A percentile compares a stretch with the other conserved stretches of the same genome.
Evolutionary conservation across 2,113 vertebrate genomes (phyloP).

Genomic region (Fukomys damarensis): DNA sequence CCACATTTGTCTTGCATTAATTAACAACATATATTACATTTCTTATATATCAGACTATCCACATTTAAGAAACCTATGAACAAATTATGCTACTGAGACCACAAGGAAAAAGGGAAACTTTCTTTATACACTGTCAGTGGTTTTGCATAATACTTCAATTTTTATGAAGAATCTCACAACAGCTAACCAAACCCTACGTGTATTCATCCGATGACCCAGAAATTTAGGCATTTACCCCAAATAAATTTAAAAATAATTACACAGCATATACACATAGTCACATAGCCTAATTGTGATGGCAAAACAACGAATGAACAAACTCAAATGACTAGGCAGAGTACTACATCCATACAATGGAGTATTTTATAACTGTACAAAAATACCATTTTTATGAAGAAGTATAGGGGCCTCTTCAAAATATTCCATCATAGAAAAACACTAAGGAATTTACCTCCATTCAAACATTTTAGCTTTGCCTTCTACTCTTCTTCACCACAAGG

Average conservation of each 20-base stretch:
- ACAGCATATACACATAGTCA: not conserved
- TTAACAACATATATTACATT: not conserved
- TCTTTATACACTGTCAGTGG: fast-evolving
- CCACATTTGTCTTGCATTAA: not conserved
- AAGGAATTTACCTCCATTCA: not conserved
- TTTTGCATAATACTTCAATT: fast-evolving
- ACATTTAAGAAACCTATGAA: not conserved
- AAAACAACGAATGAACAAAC: not conserved
- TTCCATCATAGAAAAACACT: not conserved
- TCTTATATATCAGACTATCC: not conserved
- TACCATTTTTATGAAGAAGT: not conserved
- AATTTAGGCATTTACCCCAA: not conserved
- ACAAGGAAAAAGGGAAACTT: not conserved
- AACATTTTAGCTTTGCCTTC: not conserved
- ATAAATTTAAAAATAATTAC: not conserved
- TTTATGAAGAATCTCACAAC: not conserved
- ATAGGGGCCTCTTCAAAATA: not conserved
- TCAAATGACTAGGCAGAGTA: not conserved
- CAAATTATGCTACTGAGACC: not conserved
- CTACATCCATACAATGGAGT: not conserved
- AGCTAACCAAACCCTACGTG: not conserved
- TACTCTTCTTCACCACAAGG: not conserved
- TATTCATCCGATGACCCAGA: not conserved
- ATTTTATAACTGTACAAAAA: not conserved
- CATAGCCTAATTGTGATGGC: not conserved